phyloP scores from a whole-genome alignment of 2,113 vertebrate genomes.

The Himantopus leucocephalus region DNA sequence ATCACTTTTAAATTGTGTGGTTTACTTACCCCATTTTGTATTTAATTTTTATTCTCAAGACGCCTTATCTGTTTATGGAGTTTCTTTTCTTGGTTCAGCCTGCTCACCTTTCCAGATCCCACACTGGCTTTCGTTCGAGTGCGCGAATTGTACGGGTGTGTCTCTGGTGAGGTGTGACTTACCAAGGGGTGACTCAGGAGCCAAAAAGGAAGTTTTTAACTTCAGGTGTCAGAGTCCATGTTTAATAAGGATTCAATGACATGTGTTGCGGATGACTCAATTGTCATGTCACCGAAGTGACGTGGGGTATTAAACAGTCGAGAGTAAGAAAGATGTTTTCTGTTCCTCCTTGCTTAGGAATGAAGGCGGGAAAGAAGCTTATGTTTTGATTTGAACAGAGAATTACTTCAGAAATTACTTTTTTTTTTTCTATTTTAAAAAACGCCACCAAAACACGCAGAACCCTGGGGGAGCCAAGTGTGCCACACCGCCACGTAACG shows the following conservation, averaged over 20 bases:
- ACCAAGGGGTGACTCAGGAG: background rate
- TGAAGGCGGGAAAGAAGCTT: background rate
- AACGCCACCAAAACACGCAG: background rate
- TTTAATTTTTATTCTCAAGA: background rate
- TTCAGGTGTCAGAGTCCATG: background rate
- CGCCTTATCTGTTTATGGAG: accelerated
- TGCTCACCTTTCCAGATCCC: background rate
- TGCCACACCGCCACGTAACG: accelerated
- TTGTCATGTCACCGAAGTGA: background rate
- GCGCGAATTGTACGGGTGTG: accelerated
- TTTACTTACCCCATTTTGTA: background rate
- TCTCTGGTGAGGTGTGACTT: background rate
- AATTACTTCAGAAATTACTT: background rate
- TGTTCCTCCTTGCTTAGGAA: background rate
- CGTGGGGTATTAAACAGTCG: background rate
- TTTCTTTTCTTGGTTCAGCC: background rate
- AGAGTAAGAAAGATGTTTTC: background rate
- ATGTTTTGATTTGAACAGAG: background rate
- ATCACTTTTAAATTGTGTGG: background rate
- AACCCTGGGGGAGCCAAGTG: accelerated
- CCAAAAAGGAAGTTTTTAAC: too few relatives aligned
- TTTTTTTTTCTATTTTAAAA: background rate
- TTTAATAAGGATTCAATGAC: background rate
- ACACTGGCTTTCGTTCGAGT: background rate
- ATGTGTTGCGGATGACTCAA: background rate